A percentile compares a stretch with the other conserved stretches of the same genome.
Evolutionary conservation across 1,140 invertebrate genomes (phyloP).

Genomic region (Zaprionus gabonicus): DNA sequence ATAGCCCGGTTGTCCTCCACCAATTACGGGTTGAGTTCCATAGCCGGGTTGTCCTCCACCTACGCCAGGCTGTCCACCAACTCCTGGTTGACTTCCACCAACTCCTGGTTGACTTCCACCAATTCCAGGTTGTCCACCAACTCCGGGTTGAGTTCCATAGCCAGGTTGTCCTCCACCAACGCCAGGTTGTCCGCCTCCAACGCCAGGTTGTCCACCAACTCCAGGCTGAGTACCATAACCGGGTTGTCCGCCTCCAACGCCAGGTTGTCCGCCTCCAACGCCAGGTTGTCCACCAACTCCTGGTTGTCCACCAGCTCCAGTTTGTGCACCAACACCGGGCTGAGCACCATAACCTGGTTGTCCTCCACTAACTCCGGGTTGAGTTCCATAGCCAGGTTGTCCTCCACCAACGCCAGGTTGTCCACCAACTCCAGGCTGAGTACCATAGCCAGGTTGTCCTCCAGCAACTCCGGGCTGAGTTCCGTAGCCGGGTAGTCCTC

Average conservation of each 20-base stretch:
- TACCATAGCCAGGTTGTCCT: slow-evolving; percentile 16
- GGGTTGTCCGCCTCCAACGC: slow-evolving; percentile 8
- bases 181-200: slow-evolving; percentile 13
- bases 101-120: neutral
- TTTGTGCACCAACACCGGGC: slow-evolving; percentile 2
- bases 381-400: slow-evolving; percentile 3
- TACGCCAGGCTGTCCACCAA: slow-evolving; percentile 24
- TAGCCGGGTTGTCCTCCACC: slow-evolving; percentile 4
- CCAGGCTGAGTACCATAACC: slow-evolving; percentile 5
- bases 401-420: slow-evolving; percentile 3
- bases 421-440: slow-evolving; percentile 22
- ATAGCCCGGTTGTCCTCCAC: slow-evolving; percentile 13
- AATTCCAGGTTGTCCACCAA: slow-evolving; percentile 10
- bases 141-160: slow-evolving; percentile 14
- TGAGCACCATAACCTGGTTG: neutral
- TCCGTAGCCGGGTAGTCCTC: slow-evolving; percentile 7
- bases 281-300: slow-evolving; percentile 1
- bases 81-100: neutral
- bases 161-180: slow-evolving; percentile 13
- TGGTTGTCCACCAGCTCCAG: neutral
- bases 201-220: neutral
- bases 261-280: neutral
- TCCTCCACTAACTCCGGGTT: slow-evolving; percentile 10
- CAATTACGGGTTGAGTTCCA: slow-evolving; percentile 10
- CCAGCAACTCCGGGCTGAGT: slow-evolving; percentile 10